Conservation (phyloP, 2,888 invertebrate genomes). For the Hemaris fuciformis region DNA sequence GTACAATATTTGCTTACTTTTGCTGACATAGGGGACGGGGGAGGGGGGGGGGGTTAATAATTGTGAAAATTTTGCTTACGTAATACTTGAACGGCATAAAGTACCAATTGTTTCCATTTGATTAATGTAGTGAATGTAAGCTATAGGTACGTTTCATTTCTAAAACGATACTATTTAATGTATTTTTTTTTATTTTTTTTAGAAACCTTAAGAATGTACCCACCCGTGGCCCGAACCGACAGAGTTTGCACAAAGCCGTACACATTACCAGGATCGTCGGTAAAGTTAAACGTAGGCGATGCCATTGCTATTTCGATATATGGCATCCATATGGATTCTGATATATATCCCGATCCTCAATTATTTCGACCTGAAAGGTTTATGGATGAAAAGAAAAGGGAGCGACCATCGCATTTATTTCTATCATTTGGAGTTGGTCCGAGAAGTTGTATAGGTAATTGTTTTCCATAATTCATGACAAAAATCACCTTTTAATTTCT, state of each 20-base stretch:
- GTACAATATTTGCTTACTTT: no score
- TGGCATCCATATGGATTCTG: slow-evolving; percentile 79
- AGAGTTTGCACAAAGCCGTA: slow-evolving; percentile 80
- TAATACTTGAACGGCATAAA: no score
- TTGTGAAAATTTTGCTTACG: no score
- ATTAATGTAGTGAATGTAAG: slow-evolving; percentile 7
- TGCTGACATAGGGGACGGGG: no score
- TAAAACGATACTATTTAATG: neutral
- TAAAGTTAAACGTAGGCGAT: slow-evolving; percentile 70
- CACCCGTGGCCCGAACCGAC: slow-evolving; percentile 77
- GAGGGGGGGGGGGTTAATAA: no score
- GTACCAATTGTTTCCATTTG: no score
- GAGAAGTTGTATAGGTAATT: slow-evolving; percentile 75
- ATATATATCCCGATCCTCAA: slow-evolving; percentile 79
- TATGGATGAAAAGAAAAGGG: slow-evolving; percentile 73
- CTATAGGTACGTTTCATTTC: no score
- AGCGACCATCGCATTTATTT: slow-evolving; percentile 72
- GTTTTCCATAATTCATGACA: neutral
- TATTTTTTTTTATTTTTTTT: slow-evolving; percentile 30
- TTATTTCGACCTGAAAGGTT: slow-evolving; percentile 80
- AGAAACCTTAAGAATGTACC: slow-evolving; percentile 83
- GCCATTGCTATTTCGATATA: slow-evolving; percentile 68
- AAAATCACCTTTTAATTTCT: no score
- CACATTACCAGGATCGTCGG: slow-evolving; percentile 67
- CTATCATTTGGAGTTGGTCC: slow-evolving; percentile 80